Base-by-base conservation (phyloP, 2,797 vertebrate genomes). In the Platalea minor region DNA sequence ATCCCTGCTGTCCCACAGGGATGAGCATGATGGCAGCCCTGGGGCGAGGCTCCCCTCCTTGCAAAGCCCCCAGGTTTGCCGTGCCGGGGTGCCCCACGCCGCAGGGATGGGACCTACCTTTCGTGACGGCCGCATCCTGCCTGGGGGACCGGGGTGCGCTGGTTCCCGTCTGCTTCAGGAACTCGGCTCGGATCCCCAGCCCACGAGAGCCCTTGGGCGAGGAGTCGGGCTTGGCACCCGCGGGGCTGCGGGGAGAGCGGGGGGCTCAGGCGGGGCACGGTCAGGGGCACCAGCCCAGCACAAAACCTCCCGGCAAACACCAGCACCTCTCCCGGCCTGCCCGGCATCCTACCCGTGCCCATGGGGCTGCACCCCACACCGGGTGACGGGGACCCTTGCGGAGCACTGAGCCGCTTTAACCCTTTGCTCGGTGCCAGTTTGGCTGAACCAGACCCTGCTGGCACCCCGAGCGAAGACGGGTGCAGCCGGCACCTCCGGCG, bases 161-260 rank as follows among this genome's bases (percentile, higher is more conserved):
- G 7, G 97, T 89, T 76, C 96, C 97, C 15, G 94, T 93, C 93
- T 97, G 98, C 96, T 95, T 98, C 89, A 99, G 98, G 97, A 99
- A 98, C 69, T 99, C 98, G 59, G 99, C 97, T 95, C 98, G 98
- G 97, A 99, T 98, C 83, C 98, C 98, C 85, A 98, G 97, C 85
- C 97, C 97, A 3, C 99, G 99, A 69, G 98, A 96, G 97, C 98
- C 97, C 97, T 98, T 98, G 65, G 99, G 99, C 25, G 99, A 99
- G 31, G 99, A 99, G 94, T 99, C 99, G 1, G 99, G 99, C 95
- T 99, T 99, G 89, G 96, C 95, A 51, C 98, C 98, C 87, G 98
- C 98, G 11, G 99, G 98, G 98, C 99, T 99, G 98, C 65, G 63
- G 94, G 78, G 95, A 98, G 94, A 96, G 68, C 51, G 4, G 57